Evolutionary conservation across 37 sponge, comb jelly and placozoan species (phyloP).

Genomic region (Ianthella basta): DNA sequence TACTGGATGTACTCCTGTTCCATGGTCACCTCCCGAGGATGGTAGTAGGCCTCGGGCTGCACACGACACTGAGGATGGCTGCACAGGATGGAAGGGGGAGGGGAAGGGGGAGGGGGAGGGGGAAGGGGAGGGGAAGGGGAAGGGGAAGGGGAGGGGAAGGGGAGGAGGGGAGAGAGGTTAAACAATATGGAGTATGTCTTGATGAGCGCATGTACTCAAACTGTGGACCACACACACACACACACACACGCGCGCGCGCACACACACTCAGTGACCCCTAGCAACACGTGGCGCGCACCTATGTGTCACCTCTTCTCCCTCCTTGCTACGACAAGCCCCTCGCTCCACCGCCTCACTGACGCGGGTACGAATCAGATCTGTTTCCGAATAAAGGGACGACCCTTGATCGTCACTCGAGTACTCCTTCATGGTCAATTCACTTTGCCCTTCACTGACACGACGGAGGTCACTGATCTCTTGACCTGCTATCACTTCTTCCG

Average conservation of each 20-base stretch:
- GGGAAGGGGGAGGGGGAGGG: neutral
- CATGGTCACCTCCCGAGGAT: neutral
- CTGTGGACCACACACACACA: no score
- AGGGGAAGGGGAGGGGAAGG: neutral
- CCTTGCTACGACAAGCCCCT: neutral
- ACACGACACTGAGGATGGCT: neutral
- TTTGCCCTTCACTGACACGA: no score
- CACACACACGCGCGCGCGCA: no score
- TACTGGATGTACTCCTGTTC: neutral
- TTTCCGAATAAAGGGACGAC: neutral
- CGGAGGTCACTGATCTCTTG: no score
- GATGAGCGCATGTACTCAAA: no score
- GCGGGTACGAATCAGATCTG: neutral
- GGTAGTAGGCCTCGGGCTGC: neutral
- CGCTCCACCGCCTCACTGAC: neutral
- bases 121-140: neutral
- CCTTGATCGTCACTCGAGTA: no score
- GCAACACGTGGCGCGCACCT: neutral
- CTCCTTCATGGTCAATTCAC: no score
- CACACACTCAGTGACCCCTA: neutral
- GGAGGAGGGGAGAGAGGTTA: no score
- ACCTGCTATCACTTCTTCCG: no score
- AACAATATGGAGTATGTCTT: no score
- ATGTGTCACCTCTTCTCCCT: neutral
- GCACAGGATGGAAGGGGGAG: neutral